Evolutionary conservation across 2,797 vertebrate species (phyloP).

Genomic region (Acipenser oxyrinchus): DNA sequence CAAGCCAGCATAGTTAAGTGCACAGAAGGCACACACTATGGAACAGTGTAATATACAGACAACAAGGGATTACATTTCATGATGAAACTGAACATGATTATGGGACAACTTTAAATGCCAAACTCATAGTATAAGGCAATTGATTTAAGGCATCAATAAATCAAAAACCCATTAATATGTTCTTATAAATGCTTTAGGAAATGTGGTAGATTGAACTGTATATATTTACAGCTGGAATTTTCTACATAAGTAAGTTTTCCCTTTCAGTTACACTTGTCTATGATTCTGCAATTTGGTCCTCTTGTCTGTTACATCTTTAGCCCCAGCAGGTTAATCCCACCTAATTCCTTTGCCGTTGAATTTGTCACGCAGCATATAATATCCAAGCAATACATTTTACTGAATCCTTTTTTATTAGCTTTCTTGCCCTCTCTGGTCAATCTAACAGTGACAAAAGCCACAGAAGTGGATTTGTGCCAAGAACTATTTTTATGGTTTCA

Average conservation of each 20-base stretch:
- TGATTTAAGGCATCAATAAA: neutral
- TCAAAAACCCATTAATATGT: no score
- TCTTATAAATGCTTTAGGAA: no score
- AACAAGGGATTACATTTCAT: no score
- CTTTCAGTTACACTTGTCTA: slow-evolving; percentile 41
- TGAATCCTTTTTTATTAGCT: slow-evolving; percentile 73
- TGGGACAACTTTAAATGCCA: neutral
- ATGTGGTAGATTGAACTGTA: neutral
- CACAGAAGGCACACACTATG: no score
- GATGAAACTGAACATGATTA: no score
- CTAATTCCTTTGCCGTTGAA: slow-evolving; percentile 60
- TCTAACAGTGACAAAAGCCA: slow-evolving; percentile 57
- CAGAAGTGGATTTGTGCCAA: slow-evolving; percentile 55
- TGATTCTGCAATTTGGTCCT: slow-evolving; percentile 53
- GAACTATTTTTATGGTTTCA: slow-evolving; percentile 57
- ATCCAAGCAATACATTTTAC: slow-evolving; percentile 59
- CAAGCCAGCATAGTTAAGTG: no score
- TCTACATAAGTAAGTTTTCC: neutral
- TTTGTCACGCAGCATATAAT: slow-evolving; percentile 63
- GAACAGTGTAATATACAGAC: no score
- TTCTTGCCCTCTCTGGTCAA: slow-evolving; percentile 69
- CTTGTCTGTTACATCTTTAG: slow-evolving; percentile 63
- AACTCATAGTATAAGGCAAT: neutral
- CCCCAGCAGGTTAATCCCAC: slow-evolving; percentile 58
- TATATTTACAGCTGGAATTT: neutral